phyloP scores from a whole-genome alignment of 2,113 vertebrate species.

The Callipepla californica region DNA sequence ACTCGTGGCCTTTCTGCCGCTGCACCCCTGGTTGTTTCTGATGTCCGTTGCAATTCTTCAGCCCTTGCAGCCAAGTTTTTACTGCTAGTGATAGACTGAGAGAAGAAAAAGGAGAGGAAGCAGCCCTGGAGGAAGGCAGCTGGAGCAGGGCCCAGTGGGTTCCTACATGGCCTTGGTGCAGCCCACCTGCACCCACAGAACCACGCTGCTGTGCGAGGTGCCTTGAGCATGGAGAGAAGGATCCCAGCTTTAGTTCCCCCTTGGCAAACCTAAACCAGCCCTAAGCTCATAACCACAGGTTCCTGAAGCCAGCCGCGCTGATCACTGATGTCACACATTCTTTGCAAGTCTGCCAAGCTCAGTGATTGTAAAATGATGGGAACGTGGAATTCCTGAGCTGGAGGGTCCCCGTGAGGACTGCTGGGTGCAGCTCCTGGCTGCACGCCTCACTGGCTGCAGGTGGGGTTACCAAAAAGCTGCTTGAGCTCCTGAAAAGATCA shows the following conservation, averaged over 20 bases:
- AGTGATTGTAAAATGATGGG: neutral
- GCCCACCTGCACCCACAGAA: neutral
- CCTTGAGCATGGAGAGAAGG: neutral
- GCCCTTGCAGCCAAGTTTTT: neutral
- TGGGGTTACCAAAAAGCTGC: neutral
- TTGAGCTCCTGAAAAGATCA: neutral
- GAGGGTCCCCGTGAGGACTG: neutral
- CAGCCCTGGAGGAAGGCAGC: neutral
- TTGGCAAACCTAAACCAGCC: neutral
- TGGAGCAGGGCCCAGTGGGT: neutral
- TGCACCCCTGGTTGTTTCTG: neutral
- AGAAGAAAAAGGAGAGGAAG: neutral
- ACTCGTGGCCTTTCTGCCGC: neutral
- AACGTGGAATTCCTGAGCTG: neutral
- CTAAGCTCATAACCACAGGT: neutral
- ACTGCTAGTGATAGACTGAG: neutral
- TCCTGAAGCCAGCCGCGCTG: neutral
- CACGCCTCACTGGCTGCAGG: neutral
- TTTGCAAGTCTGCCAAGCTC: neutral
- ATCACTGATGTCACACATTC: neutral
- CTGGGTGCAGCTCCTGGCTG: neutral
- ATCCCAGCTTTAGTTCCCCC: neutral
- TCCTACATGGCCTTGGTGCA: neutral
- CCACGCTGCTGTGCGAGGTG: neutral
- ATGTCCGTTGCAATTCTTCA: neutral